A percentile compares a stretch with the other conserved stretches of the same genome.
phyloP scores from a whole-genome alignment of 2,888 invertebrate genomes.

The Phengaris arion region DNA sequence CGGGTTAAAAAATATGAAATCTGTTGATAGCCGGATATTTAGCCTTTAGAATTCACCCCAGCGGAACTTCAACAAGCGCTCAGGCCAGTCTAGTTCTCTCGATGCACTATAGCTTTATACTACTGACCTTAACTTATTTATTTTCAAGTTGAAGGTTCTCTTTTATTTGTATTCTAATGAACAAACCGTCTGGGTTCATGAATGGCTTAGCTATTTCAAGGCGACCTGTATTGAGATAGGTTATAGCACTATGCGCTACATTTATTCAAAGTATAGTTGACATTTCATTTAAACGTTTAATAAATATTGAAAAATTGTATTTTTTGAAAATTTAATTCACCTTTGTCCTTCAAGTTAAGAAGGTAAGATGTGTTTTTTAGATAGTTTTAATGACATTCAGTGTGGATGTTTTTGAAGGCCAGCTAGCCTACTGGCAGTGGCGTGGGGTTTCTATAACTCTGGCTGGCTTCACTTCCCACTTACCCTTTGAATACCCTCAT shows the following conservation, averaged over 20 bases:
- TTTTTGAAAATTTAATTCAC: too few species aligned
- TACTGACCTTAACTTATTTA: slow-evolving; percentile 69
- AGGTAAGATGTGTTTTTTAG: too few species aligned
- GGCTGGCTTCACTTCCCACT: too few species aligned
- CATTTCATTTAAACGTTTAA: slow-evolving; percentile 41
- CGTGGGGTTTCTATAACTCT: too few species aligned
- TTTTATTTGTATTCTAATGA: slow-evolving; percentile 55
- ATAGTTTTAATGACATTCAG: too few species aligned
- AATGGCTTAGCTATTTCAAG: slow-evolving; percentile 65
- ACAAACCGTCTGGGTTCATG: slow-evolving; percentile 62
- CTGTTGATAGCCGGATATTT: slow-evolving; percentile 43
- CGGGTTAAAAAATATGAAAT: slow-evolving; percentile 26
- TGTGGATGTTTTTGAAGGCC: too few species aligned
- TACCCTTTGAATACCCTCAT: too few species aligned
- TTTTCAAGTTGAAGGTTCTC: slow-evolving; percentile 75
- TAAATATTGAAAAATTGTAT: not conserved
- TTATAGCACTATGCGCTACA: slow-evolving; percentile 58
- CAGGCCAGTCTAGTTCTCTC: slow-evolving; percentile 62
- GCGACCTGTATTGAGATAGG: slow-evolving; percentile 72
- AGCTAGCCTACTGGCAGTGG: too few species aligned
- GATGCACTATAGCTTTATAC: slow-evolving; percentile 63
- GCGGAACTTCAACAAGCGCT: slow-evolving; percentile 46
- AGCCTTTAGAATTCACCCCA: slow-evolving; percentile 51
- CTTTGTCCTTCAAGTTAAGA: too few species aligned
- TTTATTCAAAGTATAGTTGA: slow-evolving; percentile 69